A percentile compares a stretch with the other conserved stretches of the same genome.
These are phyloP conservation scores for Bombus superbus DNA, from an alignment of 1,140 invertebrate genomes.

Conservation along the genomic window DNA sequence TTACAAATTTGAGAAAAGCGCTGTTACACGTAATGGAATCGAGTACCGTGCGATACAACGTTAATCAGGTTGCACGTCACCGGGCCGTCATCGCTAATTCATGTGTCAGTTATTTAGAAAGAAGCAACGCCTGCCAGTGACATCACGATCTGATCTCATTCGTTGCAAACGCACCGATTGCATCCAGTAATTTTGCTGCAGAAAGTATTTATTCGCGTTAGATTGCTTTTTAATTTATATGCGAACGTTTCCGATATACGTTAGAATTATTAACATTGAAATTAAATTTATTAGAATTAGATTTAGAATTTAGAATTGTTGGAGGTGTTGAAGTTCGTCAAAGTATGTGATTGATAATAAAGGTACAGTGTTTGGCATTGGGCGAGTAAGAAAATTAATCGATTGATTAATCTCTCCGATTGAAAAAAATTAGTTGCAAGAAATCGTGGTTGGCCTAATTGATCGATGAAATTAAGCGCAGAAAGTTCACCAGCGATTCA, in stretches of 20 bases:
- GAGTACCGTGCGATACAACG: not conserved
- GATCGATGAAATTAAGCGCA: too few relatives aligned
- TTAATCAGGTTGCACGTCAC: conserved; percentile 20
- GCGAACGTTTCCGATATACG: not conserved
- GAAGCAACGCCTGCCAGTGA: conserved; percentile 15
- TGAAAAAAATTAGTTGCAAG: too few relatives aligned
- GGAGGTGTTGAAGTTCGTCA: rapidly evolving
- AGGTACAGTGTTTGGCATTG: too few relatives aligned
- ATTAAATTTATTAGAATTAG: too few relatives aligned
- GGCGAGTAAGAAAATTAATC: too few relatives aligned
- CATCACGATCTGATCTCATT: conserved; percentile 44
- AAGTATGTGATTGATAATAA: too few relatives aligned
- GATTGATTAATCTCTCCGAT: too few relatives aligned
- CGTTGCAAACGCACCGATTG: conserved; percentile 1
- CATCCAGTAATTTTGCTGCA: not conserved
- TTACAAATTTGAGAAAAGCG: conserved; percentile 41
- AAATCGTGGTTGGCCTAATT: too few relatives aligned
- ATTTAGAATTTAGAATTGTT: too few relatives aligned
- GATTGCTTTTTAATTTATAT: not conserved
- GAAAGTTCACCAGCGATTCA: too few relatives aligned
- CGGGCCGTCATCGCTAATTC: conserved; percentile 37
- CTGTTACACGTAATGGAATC: not conserved
- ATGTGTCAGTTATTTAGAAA: conserved; percentile 28
- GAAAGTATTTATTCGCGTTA: not conserved
- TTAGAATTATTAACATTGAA: too few relatives aligned